A percentile compares a stretch with the other conserved stretches of the same genome.
These are phyloP conservation scores for Solea solea DNA, from an alignment of 2,113 vertebrate genomes.

Conservation along the genomic window DNA sequence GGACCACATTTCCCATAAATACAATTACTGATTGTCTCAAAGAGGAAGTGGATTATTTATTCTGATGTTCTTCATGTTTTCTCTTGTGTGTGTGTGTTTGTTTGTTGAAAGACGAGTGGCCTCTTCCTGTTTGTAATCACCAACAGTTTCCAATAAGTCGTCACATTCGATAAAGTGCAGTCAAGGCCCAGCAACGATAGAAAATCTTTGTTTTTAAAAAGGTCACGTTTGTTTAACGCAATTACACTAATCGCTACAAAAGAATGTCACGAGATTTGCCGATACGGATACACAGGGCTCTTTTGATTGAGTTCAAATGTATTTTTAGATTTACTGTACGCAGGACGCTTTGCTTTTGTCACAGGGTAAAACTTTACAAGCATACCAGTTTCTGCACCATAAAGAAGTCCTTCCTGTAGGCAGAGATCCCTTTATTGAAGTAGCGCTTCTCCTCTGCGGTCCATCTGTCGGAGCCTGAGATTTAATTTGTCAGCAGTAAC, in stretches of 20 bases:
- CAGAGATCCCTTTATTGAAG: slow-evolving; percentile 96
- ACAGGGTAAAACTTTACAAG: neutral
- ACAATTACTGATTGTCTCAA: slow-evolving; percentile 11
- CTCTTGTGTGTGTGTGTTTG: slow-evolving; percentile 16
- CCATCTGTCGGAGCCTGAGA: slow-evolving; percentile 93
- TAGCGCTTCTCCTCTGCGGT: slow-evolving; percentile 90
- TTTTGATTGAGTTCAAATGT: neutral
- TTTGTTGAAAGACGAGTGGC: slow-evolving; percentile 5
- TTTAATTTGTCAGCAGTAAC: slow-evolving; percentile 20
- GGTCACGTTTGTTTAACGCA: slow-evolving; percentile 7
- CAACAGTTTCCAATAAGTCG: slow-evolving; percentile 26
- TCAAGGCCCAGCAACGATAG: neutral
- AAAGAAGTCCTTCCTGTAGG: slow-evolving; percentile 98
- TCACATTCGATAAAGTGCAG: neutral
- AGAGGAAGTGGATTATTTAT: slow-evolving; percentile 21
- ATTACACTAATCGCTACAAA: neutral
- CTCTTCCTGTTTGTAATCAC: slow-evolving; percentile 35
- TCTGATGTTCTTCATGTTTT: neutral
- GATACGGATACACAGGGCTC: neutral
- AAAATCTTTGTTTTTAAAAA: neutral
- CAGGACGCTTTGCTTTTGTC: neutral
- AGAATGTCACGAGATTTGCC: neutral
- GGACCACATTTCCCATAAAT: slow-evolving; percentile 26
- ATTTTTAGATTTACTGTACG: neutral
- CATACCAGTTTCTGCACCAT: slow-evolving; percentile 95